Conservation (phyloP, 2,888 invertebrate species). For the Exocentrus adspersus region DNA sequence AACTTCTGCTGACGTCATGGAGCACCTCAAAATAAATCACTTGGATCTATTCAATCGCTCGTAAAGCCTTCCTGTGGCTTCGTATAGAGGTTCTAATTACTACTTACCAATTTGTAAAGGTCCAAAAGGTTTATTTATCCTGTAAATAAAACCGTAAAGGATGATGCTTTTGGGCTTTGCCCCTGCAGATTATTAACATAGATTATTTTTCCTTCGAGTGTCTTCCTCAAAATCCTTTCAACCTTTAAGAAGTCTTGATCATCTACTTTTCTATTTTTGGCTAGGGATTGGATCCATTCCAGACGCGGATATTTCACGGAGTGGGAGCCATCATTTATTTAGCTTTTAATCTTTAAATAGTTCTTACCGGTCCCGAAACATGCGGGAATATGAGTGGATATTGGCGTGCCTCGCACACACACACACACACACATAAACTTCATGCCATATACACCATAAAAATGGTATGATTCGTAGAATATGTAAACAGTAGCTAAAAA, state of each 20-base stretch:
- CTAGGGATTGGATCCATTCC: too few relatives aligned
- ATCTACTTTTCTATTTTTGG: too few relatives aligned
- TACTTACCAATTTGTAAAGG: too few relatives aligned
- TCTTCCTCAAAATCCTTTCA: too few relatives aligned
- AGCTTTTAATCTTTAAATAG: slow-evolving; percentile 3
- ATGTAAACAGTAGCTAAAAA: slow-evolving; percentile 26
- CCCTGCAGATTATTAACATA: too few relatives aligned
- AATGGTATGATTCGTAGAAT: slow-evolving; percentile 21
- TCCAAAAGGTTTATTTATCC: neutral
- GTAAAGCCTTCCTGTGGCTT: neutral
- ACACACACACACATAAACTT: slow-evolving; percentile 2
- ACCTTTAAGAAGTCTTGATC: too few relatives aligned
- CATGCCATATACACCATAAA: slow-evolving; percentile 16
- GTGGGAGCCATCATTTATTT: too few relatives aligned
- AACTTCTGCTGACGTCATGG: slow-evolving; percentile 11
- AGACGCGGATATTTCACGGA: too few relatives aligned
- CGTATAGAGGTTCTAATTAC: neutral
- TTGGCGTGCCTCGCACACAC: neutral
- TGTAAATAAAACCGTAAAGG: too few relatives aligned
- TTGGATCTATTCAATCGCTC: slow-evolving; percentile 18
- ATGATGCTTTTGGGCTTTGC: too few relatives aligned
- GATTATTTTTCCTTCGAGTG: too few relatives aligned
- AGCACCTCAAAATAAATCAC: slow-evolving; percentile 24
- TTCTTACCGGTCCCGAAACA: neutral
- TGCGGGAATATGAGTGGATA: too few relatives aligned